Percentiles rank a stretch among this genome's conserved stretches.
Evolutionary conservation across 2,888 invertebrate species (phyloP).

Genomic region (Leptogaster cylindrica): DNA sequence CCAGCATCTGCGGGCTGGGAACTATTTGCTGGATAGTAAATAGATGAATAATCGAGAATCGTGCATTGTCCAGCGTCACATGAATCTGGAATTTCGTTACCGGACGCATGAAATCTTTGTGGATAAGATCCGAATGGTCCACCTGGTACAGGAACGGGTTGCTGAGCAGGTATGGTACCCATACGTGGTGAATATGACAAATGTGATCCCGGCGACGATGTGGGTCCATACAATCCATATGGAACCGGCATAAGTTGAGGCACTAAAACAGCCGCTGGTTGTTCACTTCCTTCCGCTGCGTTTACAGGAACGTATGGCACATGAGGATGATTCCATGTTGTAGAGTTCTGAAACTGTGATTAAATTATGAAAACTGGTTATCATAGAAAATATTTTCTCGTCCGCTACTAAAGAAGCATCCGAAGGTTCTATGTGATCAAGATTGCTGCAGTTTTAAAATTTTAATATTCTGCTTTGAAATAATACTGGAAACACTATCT

Average conservation of each 20-base stretch:
- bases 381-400: too few species aligned
- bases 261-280: slow-evolving; percentile 21
- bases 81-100: slow-evolving; percentile 14
- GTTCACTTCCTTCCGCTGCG: slow-evolving; percentile 31
- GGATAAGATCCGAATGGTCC: slow-evolving; percentile 45
- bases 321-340: neutral
- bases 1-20: too few species aligned
- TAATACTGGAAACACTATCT: too few species aligned
- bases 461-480: too few species aligned
- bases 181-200: slow-evolving; percentile 43
- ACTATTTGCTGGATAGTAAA: slow-evolving; percentile 42
- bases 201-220: slow-evolving; percentile 47
- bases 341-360: slow-evolving; percentile 5
- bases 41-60: slow-evolving; percentile 42
- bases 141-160: slow-evolving; percentile 35
- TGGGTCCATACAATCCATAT: slow-evolving; percentile 51
- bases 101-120: slow-evolving; percentile 2
- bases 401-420: too few species aligned
- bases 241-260: slow-evolving; percentile 46
- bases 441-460: too few species aligned
- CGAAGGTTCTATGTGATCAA: too few species aligned
- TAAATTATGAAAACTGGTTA: neutral
- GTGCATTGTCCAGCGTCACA: slow-evolving; percentile 37
- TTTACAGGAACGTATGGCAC: slow-evolving; percentile 31
- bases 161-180: slow-evolving; percentile 39